These are phyloP conservation scores for Platyscapa corneri DNA, from an alignment of 1,140 invertebrate genomes.

Conservation along the genomic window DNA sequence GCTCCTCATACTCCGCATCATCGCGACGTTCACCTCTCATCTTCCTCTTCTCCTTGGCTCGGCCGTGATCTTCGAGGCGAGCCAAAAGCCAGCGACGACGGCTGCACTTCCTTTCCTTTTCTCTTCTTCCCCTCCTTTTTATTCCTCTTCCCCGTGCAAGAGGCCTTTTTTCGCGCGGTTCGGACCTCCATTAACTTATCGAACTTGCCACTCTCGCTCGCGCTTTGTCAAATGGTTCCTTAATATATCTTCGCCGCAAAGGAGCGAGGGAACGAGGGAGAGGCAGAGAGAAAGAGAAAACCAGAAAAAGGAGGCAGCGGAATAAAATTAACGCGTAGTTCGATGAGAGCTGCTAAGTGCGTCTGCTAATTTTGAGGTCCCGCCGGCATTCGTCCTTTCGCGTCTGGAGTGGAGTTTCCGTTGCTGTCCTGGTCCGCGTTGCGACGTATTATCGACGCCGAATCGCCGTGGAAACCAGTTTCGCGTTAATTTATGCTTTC, in stretches of 20 bases:
- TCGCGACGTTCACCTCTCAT: not conserved
- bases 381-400: not conserved
- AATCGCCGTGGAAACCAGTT: not conserved
- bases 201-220: conserved; percentile 28
- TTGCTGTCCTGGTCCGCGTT: no score
- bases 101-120: not conserved
- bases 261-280: not conserved
- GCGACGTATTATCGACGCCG: no score
- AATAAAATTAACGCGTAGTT: not conserved
- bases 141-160: not conserved
- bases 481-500: not conserved
- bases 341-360: not conserved
- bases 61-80: not conserved
- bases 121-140: not conserved
- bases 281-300: not conserved
- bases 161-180: not conserved
- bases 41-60: not conserved
- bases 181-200: conserved; percentile 45
- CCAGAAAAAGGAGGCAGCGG: not conserved
- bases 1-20: not conserved
- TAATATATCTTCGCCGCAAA: not conserved
- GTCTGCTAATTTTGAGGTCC: not conserved
- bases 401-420: not conserved
- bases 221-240: conserved; percentile 8
- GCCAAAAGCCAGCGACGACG: conserved; percentile 24